A percentile compares a stretch with the other conserved stretches of the same genome.
Evolutionary conservation across 2,888 invertebrate genomes (phyloP).

Genomic region (Xestia c-nigrum): DNA sequence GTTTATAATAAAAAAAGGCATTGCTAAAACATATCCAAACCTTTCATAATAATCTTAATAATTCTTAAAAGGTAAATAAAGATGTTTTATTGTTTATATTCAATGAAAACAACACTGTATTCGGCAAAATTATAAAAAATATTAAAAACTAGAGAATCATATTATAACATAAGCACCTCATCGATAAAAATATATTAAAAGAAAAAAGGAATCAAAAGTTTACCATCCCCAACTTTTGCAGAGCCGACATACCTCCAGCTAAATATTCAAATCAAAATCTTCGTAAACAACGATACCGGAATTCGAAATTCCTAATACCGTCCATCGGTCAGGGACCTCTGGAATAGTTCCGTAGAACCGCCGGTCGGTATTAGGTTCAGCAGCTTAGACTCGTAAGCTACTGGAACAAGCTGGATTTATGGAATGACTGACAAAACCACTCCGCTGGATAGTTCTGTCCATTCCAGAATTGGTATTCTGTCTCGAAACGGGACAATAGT

Average conservation of each 20-base stretch:
- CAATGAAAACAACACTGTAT: background rate
- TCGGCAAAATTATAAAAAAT: background rate
- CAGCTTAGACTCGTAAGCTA: conserved; percentile 33
- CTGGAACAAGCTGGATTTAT: conserved; percentile 28
- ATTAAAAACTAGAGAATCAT: background rate
- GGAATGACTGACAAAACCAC: conserved; percentile 47
- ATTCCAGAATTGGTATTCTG: conserved; percentile 26
- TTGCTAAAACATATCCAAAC: no score
- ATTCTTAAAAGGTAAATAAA: background rate
- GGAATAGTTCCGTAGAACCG: conserved; percentile 26
- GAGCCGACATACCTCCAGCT: background rate
- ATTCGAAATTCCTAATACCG: conserved; percentile 51
- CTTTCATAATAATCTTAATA: background rate
- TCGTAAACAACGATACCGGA: conserved; percentile 37
- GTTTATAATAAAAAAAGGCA: no score
- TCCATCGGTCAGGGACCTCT: conserved; percentile 20
- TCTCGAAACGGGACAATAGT: background rate
- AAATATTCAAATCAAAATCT: conserved; percentile 48
- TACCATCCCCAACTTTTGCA: background rate
- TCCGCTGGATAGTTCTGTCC: conserved; percentile 4
- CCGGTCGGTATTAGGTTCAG: conserved; percentile 13
- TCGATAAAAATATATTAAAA: conserved; percentile 15
- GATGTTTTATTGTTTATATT: background rate
- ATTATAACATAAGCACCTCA: background rate
- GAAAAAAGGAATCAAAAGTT: conserved; percentile 35